phyloP scores from a whole-genome alignment of 1,140 invertebrate genomes.

The Lithobius niger region DNA sequence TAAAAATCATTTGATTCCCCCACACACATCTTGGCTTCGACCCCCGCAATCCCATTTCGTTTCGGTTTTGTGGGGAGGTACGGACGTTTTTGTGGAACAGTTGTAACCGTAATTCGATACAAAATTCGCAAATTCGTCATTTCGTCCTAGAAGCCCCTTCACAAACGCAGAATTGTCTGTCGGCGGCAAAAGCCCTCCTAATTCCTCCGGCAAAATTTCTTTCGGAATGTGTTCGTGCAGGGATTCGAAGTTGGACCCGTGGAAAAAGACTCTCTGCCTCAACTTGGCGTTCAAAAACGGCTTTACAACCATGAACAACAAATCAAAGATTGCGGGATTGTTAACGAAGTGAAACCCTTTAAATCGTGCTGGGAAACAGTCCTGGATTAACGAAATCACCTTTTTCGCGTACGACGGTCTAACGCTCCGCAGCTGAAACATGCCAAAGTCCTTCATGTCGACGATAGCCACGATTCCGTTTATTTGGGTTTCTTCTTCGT shows the following conservation, averaged over 20 bases:
- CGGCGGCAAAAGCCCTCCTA: background rate
- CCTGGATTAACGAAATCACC: slow-evolving; percentile 38
- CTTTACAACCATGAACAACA: slow-evolving; percentile 61
- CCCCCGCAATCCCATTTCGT: no score
- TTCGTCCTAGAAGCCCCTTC: no score
- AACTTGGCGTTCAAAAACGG: slow-evolving; percentile 75
- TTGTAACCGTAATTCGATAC: no score
- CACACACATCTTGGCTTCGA: no score
- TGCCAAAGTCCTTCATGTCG: slow-evolving; percentile 76
- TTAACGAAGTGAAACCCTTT: slow-evolving; percentile 77
- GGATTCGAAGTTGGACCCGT: background rate
- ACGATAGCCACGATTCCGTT: slow-evolving; percentile 71
- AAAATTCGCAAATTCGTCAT: no score
- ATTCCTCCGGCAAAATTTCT: background rate
- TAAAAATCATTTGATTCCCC: no score
- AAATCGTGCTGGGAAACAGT: slow-evolving; percentile 76
- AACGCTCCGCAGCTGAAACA: slow-evolving; percentile 55
- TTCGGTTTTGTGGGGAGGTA: no score
- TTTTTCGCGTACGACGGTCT: slow-evolving; percentile 48
- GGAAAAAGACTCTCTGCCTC: slow-evolving; percentile 48
- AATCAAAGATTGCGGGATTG: slow-evolving; percentile 74
- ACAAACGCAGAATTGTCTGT: no score
- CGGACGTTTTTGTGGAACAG: no score
- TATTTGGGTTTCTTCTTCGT: slow-evolving; percentile 62
- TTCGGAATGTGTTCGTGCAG: background rate